Evolutionary conservation across 30 jellyfish, hydroid and myxozoan genomes (phyloP), one percentile per base, ranked within the genome.

Genomic region (Turritopsis dohrnii): DNA sequence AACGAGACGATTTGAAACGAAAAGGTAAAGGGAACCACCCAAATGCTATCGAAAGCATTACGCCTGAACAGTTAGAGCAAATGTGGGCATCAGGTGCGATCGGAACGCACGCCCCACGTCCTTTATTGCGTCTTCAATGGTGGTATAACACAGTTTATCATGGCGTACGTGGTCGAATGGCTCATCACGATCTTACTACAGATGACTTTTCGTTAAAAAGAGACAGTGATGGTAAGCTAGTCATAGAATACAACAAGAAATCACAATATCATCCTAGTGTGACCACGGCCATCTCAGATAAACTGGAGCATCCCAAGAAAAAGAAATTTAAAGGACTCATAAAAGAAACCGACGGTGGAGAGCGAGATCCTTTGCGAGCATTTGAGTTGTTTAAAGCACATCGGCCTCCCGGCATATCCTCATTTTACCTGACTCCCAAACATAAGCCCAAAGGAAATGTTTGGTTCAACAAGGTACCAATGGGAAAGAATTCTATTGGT

Each of bases 51-150:
- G 98, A 93, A 54, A 93, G 98, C 82, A 93, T 93, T 52, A 93
- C 98, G 18, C 96, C 98, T 8, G 96, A 93, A 52, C 98, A 93
- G 79, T 90, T 94, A 23, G 97, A 89, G 41, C 89, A 94, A 81
- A 94, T 94, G 99, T 94, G 99, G 97, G 97, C 95, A 7, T 89
- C 97, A 0, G 99, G 99, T 16, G 99, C 97, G 16, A 94, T 94
- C 29, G 99, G 99, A 13, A 89, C 89, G 5, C 97, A 94, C 83
- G 97, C 97, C 23, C 99, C 99, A 54, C 88, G 97, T n/a, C 97
- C 97, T n/a, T 81, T 94, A 65, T 81, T 94, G 18, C 86, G 99
- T 27, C 88, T 89, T 20, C 96, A 85, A 86, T 94, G 99, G 99
- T 89, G 97, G 97, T 80, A 90, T 27, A 94, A 94, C 71, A 94